A percentile compares a stretch with the other conserved stretches of the same genome.
Conservation (phyloP, 2,888 invertebrate species). For the Alviniconcha strummeri region DNA sequence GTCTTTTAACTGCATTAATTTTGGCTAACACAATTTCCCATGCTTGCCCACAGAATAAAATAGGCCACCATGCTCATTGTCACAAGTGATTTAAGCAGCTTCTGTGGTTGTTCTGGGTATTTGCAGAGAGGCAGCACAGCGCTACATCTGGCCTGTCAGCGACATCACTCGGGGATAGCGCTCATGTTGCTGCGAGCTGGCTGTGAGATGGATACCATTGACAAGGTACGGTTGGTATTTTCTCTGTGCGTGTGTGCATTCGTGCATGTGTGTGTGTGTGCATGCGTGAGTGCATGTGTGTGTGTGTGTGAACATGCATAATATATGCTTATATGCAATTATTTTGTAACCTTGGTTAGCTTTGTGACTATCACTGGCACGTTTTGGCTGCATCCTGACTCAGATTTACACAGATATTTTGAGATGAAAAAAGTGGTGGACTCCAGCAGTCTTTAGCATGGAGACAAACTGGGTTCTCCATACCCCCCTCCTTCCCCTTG, state of each 20-base stretch:
- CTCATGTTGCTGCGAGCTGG: slow-evolving; percentile 79
- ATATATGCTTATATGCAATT: neutral
- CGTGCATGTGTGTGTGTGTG: neutral
- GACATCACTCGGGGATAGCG: slow-evolving; percentile 78
- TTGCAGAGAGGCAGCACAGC: slow-evolving; percentile 77
- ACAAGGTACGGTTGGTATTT: slow-evolving; percentile 71
- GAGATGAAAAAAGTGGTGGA: no score
- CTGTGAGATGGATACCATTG: slow-evolving; percentile 80
- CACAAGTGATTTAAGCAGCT: neutral
- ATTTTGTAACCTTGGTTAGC: no score
- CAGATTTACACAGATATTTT: no score
- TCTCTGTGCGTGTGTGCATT: no score
- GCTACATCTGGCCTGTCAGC: slow-evolving; percentile 79
- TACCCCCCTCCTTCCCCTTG: no score
- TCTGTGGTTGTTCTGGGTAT: neutral
- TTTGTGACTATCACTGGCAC: no score
- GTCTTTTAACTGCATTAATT: neutral
- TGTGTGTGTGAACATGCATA: neutral
- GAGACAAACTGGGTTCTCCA: no score
- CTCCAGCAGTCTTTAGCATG: no score
- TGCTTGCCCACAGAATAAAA: neutral
- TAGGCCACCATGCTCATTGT: neutral
- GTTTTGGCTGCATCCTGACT: no score
- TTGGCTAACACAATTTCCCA: neutral
- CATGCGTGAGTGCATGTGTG: neutral